Base-by-base conservation (phyloP, 1,140 invertebrate species). In the Leguminivora glycinivorella region DNA sequence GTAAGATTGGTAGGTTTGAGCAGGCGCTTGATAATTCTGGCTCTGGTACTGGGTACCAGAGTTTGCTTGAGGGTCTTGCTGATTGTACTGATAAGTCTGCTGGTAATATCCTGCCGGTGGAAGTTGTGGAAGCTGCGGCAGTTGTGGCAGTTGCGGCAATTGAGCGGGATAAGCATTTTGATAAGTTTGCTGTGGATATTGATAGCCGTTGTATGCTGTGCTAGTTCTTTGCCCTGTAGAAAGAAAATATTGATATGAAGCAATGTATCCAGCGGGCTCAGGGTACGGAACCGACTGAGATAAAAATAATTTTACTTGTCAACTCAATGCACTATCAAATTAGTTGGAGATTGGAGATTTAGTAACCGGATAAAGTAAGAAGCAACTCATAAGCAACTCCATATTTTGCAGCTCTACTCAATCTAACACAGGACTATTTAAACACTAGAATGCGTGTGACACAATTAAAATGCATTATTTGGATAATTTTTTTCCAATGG, bases 251-350 rank as follows among this genome's bases (percentile, higher is more conserved):
- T 2, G 26, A n/a, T 29, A 31, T 60, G 9, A 14, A 14, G 12
- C 26, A 26, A 31, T 7, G 26, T 63, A 63, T 63, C 58, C 25
- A 29, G 25, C 10, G 26, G 14, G 58, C 26, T 63, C 58, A 1
- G 26, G 25, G 58, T 17, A 26, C 58, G 58, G 58, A 31, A 17
- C 25, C 25, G 58, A 29, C 58, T 63, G 58, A 29, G 31, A 63
- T 29, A 31, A 29, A 63, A 31, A 29, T 3, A 29, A 1, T 24
- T 29, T 63, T 31, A n/a, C 12, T 9, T 34, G 7, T 12, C 10
- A 34, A 34, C 9, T 10, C 9, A 34, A 34, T 12, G 31, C 7
- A 12, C 31, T 10, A 34, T 34, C 9, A 34, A 12, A 34, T 34
- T 7, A 34, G 31, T 34, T 34, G 9, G 12, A 34, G 31, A 1